Evolutionary conservation across 1,140 invertebrate genomes (phyloP).

Genomic region (Rhysida immarginata): DNA sequence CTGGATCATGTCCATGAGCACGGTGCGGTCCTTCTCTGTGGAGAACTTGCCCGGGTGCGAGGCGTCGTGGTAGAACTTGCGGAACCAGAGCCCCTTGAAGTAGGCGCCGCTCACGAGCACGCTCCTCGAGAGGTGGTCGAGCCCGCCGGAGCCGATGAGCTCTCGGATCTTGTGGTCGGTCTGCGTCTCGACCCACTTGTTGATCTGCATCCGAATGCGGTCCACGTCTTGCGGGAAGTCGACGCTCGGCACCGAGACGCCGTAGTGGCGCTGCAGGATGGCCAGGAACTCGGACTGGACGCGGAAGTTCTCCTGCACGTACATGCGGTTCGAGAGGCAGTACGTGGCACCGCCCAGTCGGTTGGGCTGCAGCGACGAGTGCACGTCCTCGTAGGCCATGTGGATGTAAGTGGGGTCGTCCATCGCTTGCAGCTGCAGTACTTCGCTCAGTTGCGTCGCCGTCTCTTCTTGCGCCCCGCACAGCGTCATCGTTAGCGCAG

Average conservation of each 20-base stretch:
- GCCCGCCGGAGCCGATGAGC: background rate
- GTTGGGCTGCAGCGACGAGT: background rate
- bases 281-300: background rate
- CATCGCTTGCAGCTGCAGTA: background rate
- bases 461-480: constrained; percentile 11
- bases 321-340: background rate
- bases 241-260: background rate
- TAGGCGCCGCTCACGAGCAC: background rate
- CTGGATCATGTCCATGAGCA: background rate
- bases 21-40: background rate
- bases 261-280: background rate
- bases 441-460: constrained; percentile 5
- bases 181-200: background rate
- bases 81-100: background rate
- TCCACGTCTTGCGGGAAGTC: background rate
- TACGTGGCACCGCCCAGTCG: background rate
- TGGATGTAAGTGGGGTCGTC: constrained; percentile 4
- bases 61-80: background rate
- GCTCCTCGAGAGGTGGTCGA: background rate
- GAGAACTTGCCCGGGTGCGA: background rate
- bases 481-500: constrained; percentile 15
- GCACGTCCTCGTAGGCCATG: background rate
- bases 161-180: background rate
- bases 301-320: background rate
- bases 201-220: background rate